Percentiles rank a stretch among this genome's conserved stretches.
phyloP scores from a whole-genome alignment of 92 coral and sea anemone genomes.

The Zoanthus sansibaricus region DNA sequence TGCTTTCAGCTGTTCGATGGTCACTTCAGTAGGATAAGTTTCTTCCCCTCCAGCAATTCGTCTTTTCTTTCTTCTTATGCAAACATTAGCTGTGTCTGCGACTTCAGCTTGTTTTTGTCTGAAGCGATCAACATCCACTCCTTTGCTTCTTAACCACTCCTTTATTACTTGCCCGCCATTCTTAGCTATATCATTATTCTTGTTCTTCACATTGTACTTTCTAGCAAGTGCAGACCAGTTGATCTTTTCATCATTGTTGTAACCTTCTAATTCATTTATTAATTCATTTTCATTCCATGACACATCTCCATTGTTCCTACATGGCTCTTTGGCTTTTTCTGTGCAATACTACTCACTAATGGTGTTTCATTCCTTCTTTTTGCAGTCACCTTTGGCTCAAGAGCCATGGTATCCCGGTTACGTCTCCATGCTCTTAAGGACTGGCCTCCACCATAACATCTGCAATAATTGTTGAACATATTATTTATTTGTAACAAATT shows the following conservation, averaged over 20 bases:
- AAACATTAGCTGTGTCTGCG: constrained; percentile 27
- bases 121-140: constrained; percentile 12
- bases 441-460: constrained; percentile 2
- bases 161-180: constrained; percentile 4
- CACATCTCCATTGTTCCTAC: neutral
- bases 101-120: neutral
- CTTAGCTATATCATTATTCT: constrained; percentile 3
- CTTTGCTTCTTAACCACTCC: neutral
- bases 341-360: neutral
- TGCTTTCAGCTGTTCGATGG: constrained; percentile 32
- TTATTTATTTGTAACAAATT: neutral
- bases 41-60: constrained; percentile 30
- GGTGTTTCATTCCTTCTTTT: neutral
- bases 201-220: neutral
- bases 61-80: constrained; percentile 42
- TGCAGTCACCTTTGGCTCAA: neutral
- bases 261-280: neutral
- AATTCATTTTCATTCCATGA: neutral
- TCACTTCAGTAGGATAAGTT: constrained; percentile 27
- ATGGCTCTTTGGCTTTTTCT: neutral
- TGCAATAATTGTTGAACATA: neutral
- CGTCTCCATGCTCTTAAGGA: constrained; percentile 9
- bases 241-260: neutral
- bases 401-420: neutral
- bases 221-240: neutral